Percentiles rank a stretch among this genome's conserved stretches.
phyloP scores from a whole-genome alignment of 2,113 vertebrate genomes.

The Ursus arctos region DNA sequence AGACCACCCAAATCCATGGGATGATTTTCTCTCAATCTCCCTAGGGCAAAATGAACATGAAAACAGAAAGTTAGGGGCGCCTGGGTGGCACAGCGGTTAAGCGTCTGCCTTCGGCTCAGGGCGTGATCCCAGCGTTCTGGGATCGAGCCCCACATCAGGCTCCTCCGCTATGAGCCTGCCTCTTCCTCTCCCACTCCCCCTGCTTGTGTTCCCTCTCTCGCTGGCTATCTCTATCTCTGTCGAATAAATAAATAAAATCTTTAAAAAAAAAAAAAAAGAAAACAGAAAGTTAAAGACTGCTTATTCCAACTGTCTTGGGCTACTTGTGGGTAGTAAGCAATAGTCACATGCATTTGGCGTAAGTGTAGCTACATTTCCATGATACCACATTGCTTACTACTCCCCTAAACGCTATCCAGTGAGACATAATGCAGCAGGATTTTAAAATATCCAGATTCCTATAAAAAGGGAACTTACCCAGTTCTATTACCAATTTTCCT shows the following conservation, averaged over 20 bases:
- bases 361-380: neutral
- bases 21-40: neutral
- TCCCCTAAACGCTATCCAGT: too few species aligned
- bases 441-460: neutral
- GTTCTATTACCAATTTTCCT: neutral
- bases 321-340: neutral
- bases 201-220: too few species aligned
- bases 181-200: too few species aligned
- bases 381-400: neutral
- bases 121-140: too few species aligned
- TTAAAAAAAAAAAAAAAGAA: too few species aligned
- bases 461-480: neutral
- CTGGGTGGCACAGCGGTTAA: too few species aligned
- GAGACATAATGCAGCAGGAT: neutral
- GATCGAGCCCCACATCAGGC: too few species aligned
- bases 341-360: neutral
- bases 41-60: neutral
- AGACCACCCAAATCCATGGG: neutral
- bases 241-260: too few species aligned
- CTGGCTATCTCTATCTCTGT: too few species aligned
- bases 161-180: too few species aligned
- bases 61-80: neutral
- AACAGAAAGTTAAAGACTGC: neutral
- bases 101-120: too few species aligned
- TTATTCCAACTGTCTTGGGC: neutral